A percentile compares a stretch with the other conserved stretches of the same genome.
Evolutionary conservation across 2,797 vertebrate species (phyloP).

Genomic region (Strix occidentalis): DNA sequence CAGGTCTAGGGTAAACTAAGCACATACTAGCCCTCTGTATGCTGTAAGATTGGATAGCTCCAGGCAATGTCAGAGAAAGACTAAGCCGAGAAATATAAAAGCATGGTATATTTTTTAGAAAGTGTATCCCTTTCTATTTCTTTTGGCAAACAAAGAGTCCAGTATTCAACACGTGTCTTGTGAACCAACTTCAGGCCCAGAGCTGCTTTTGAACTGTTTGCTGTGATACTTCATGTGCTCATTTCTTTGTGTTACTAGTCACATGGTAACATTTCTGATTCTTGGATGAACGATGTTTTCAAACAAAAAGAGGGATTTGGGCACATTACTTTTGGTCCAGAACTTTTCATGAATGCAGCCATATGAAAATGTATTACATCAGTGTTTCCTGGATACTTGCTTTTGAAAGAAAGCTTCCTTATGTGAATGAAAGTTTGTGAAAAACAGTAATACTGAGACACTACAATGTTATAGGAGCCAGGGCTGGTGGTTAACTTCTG

Average conservation of each 20-base stretch:
- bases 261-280: constrained; percentile 35
- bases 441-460: neutral
- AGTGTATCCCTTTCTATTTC: neutral
- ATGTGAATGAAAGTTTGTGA: neutral
- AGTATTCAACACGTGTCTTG: neutral
- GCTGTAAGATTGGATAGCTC: neutral
- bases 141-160: neutral
- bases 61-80: neutral
- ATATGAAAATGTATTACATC: constrained; percentile 4
- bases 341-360: constrained; percentile 12
- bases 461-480: neutral
- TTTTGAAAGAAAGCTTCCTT: constrained; percentile 15
- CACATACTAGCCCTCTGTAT: neutral
- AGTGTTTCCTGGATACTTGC: constrained; percentile 1
- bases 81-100: neutral
- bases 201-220: constrained; percentile 9
- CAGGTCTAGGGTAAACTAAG: neutral
- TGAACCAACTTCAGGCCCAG: constrained; percentile 6
- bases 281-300: constrained; percentile 45
- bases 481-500: neutral
- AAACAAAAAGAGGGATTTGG: constrained; percentile 36
- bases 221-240: constrained; percentile 8
- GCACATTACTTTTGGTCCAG: constrained; percentile 33
- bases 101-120: neutral
- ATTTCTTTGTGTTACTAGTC: constrained; percentile 16